Percentiles rank a stretch among this genome's conserved stretches.
Evolutionary conservation across 2,113 vertebrate genomes (phyloP).

Genomic region (Peromyscus maniculatus): DNA sequence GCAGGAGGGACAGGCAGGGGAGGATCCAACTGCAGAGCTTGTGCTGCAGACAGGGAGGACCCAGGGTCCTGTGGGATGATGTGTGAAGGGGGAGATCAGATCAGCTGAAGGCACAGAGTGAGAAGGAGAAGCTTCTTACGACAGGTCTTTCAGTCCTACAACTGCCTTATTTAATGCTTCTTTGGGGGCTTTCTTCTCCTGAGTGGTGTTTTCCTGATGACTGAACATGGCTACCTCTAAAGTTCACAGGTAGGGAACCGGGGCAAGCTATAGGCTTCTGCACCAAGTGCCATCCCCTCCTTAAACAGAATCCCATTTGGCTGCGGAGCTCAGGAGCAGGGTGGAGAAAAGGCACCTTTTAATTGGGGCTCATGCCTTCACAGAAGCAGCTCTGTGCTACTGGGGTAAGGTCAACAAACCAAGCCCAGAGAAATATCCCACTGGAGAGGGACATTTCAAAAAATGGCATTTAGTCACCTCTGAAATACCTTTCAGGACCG

Average conservation of each 20-base stretch:
- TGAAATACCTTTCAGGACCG: constrained; percentile 88
- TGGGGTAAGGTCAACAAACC: constrained; percentile 82
- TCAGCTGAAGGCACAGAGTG: background rate
- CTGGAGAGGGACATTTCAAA: constrained; percentile 85
- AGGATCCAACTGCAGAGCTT: background rate
- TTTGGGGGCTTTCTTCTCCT: constrained; percentile 12
- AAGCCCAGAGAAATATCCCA: constrained; percentile 64
- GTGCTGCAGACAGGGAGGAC: background rate
- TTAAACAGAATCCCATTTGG: background rate
- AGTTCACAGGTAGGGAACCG: background rate
- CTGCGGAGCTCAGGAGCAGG: background rate
- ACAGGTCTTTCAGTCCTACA: background rate
- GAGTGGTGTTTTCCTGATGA: background rate
- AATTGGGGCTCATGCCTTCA: constrained; percentile 40
- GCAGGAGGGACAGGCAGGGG: background rate
- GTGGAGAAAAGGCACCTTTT: constrained; percentile 24
- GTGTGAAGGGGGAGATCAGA: background rate
- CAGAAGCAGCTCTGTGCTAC: background rate
- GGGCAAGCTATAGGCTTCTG: background rate
- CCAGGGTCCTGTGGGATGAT: background rate
- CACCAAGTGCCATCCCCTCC: background rate
- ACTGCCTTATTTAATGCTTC: background rate
- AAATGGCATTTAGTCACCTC: constrained; percentile 88
- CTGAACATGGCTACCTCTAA: background rate
- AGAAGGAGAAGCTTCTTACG: background rate